These are phyloP conservation scores for Hippolais icterina DNA, from an alignment of 2,113 vertebrate species.

Conservation along the genomic window DNA sequence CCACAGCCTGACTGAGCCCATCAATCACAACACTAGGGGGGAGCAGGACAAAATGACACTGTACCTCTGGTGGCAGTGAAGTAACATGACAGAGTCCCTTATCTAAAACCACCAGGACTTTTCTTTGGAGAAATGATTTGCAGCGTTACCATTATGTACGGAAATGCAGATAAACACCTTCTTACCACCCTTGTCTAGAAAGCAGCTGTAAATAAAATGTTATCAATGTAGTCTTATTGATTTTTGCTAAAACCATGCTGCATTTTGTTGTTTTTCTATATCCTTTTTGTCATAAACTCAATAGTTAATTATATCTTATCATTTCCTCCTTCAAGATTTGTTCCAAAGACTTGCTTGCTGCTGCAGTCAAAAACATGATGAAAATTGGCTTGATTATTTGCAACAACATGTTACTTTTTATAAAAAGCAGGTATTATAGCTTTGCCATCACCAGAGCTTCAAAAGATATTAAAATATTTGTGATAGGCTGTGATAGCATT, in stretches of 20 bases:
- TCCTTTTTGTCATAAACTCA: neutral
- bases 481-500: neutral
- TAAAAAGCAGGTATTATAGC: neutral
- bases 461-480: neutral
- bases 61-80: neutral
- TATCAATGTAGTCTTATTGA: neutral
- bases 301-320: neutral
- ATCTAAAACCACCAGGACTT: neutral
- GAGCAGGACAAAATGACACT: neutral
- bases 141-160: accelerated
- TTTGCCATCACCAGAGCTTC: neutral
- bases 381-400: neutral
- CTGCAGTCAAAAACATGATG: neutral
- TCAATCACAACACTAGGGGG: neutral
- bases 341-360: neutral
- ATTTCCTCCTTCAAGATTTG: neutral
- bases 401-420: neutral
- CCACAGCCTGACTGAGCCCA: neutral
- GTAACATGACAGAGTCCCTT: neutral
- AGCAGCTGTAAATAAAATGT: neutral
- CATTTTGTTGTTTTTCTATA: neutral
- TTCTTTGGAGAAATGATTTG: neutral
- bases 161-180: neutral
- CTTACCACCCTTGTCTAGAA: neutral
- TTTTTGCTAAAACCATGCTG: neutral